Conservation (phyloP, 2,888 invertebrate genomes). For the Auanema sp. region DNA sequence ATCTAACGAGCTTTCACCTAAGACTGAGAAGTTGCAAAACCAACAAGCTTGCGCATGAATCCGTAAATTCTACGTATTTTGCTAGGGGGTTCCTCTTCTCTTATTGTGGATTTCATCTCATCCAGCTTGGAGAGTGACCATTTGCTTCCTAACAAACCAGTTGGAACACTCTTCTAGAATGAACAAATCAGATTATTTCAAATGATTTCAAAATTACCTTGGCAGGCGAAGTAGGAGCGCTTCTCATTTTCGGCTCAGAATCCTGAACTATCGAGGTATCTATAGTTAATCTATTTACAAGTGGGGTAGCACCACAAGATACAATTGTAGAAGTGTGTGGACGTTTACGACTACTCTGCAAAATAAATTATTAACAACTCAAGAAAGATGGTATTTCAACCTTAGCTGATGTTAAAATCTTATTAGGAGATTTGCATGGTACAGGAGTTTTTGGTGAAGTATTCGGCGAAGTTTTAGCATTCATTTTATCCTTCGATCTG, state of each 20-base stretch:
- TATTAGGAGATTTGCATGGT: too few relatives aligned
- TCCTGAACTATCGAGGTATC: background rate
- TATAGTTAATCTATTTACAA: constrained; percentile 9
- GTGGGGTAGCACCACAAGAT: constrained; percentile 14
- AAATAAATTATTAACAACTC: too few relatives aligned
- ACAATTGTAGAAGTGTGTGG: background rate
- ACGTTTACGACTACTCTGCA: constrained; percentile 20
- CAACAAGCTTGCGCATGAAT: constrained; percentile 31
- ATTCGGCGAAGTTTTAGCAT: too few relatives aligned
- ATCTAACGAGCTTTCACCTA: too few relatives aligned
- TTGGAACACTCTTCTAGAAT: background rate
- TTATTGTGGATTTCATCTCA: constrained; percentile 12
- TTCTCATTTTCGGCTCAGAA: constrained; percentile 11
- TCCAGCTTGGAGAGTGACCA: constrained; percentile 38
- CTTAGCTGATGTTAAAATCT: too few relatives aligned
- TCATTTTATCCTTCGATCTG: too few relatives aligned
- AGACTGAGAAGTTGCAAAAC: constrained; percentile 7
- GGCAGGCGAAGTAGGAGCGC: constrained; percentile 25
- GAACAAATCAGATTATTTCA: background rate
- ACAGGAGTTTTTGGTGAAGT: too few relatives aligned
- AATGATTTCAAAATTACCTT: constrained; percentile 15
- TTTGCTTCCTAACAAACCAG: constrained; percentile 15
- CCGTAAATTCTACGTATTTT: constrained; percentile 36
- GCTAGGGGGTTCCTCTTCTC: constrained; percentile 29
- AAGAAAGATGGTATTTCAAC: too few relatives aligned